Evolutionary conservation across 2,888 invertebrate species (phyloP), one percentile per base, ranked within the genome.

Genomic region (Nebria brevicollis): DNA sequence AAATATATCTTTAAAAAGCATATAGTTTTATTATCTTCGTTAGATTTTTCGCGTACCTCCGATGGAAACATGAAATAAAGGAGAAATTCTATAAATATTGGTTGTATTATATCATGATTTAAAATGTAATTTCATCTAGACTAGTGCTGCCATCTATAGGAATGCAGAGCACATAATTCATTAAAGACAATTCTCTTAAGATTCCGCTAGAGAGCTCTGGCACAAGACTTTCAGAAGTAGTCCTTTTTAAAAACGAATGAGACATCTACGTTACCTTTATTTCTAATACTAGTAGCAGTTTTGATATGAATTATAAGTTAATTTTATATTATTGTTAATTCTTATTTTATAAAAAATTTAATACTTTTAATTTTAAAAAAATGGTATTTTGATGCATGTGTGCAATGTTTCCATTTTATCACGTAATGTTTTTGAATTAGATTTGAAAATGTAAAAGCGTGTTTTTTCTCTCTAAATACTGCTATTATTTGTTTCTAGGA

Each of bases 111-210:
- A 54, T 13, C 7, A 54, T 3, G 54, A 7, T 54, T 54, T 54
- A 2, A 8, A 3, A 54, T 11, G 54, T 0, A 11, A 11, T 13
- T 8, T 8, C 15, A 6, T 41, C 42, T 11, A 75, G 75, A 64
- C 20, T 25, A 11, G 54, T 75, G 73, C 73, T 78, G 72, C 78
- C 78, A 78, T 66, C 78, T 73, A 26, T 8, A 41, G 66, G 65
- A 72, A 73, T 65, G 5, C 15, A 4, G 1, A 41, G 15, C n/a
- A 77, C 13, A 26, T 41, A 70, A 10, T 20, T 3, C 34, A 34
- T 72, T 43, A 77, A 72, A 65, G 43, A 66, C 41, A 73, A 73
- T 42, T 78, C 15, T 34, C 73, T 78, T 66, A 65, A 66, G 34
- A 13, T 26, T 65, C 73, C 65, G 66, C 64, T 54, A 78, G 78